These are phyloP conservation scores for Scelioninae gen. 2 DNA, from an alignment of 2,888 invertebrate genomes.

Conservation along the genomic window DNA sequence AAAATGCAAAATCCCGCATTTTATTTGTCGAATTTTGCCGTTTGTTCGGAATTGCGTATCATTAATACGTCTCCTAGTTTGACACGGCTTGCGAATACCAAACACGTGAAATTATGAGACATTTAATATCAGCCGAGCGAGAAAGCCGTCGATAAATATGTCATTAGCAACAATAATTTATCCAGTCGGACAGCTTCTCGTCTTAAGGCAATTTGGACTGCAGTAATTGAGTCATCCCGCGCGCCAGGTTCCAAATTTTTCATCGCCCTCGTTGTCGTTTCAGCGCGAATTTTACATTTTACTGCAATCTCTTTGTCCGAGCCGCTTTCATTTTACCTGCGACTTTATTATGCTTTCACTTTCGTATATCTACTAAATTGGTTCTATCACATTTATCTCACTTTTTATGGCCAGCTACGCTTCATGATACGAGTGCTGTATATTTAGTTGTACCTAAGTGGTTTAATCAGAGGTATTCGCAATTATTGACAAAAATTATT, in stretches of 20 bases:
- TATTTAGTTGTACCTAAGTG: constrained; percentile 44
- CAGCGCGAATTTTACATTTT: constrained; percentile 48
- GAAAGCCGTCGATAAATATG: constrained; percentile 65
- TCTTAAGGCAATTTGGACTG: constrained; percentile 39
- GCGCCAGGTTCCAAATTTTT: constrained; percentile 51
- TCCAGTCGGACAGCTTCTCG: constrained; percentile 56
- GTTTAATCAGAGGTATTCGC: constrained; percentile 48
- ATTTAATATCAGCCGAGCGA: constrained; percentile 33
- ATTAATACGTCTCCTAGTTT: too few species aligned
- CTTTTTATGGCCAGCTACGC: constrained; percentile 42
- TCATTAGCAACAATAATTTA: constrained; percentile 69
- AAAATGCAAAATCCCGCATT: too few species aligned
- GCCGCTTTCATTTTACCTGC: constrained; percentile 50
- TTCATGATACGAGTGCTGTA: constrained; percentile 13
- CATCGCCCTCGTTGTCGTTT: constrained; percentile 44
- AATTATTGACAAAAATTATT: constrained; percentile 43
- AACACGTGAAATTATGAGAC: constrained; percentile 36
- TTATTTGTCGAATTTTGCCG: too few species aligned
- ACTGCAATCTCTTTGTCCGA: constrained; percentile 37
- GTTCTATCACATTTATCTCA: constrained; percentile 36
- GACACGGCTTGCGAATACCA: constrained; percentile 6
- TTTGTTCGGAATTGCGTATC: too few species aligned
- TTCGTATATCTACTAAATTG: constrained; percentile 52
- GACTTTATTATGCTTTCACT: constrained; percentile 59
- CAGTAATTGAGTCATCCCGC: constrained; percentile 69